Conservation (phyloP, 2,797 vertebrate genomes). For the Otus scops region DNA sequence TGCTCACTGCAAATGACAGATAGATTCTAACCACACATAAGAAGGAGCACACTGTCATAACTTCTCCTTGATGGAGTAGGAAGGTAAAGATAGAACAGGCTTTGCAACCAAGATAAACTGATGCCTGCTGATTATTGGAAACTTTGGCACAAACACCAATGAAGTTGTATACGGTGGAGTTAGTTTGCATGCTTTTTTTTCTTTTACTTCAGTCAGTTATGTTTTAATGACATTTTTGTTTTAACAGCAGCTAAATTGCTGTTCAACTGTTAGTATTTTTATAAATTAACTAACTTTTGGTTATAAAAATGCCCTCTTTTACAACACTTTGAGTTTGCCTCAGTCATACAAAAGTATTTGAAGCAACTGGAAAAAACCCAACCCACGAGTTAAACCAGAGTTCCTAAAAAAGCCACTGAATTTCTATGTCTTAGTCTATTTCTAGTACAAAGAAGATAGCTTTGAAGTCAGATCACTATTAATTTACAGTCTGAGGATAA, state of each 20-base stretch:
- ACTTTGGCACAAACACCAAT: not conserved
- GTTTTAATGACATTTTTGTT: not conserved
- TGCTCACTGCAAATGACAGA: not conserved
- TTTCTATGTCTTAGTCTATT: not conserved
- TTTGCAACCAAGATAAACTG: not conserved
- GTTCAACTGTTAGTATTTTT: not conserved
- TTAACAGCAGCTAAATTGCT: not conserved
- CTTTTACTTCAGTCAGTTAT: not conserved
- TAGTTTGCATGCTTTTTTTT: not conserved
- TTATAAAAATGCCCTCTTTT: not conserved
- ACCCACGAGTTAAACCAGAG: not conserved
- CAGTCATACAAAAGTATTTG: not conserved
- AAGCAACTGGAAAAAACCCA: not conserved
- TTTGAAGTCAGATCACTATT: conserved; percentile 1
- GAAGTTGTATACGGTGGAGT: not conserved
- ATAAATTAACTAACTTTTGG: not conserved
- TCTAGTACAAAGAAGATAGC: not conserved
- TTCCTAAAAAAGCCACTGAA: not conserved
- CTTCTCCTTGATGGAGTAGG: not conserved
- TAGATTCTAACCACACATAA: not conserved
- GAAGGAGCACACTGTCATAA: not conserved
- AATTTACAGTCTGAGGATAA: not conserved
- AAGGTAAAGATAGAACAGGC: not conserved
- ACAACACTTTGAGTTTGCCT: not conserved
- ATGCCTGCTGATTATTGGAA: not conserved